A percentile compares a stretch with the other conserved stretches of the same genome.
phyloP scores from a whole-genome alignment of 2,797 vertebrate species.

The Parauchenoglanis punctatus region DNA sequence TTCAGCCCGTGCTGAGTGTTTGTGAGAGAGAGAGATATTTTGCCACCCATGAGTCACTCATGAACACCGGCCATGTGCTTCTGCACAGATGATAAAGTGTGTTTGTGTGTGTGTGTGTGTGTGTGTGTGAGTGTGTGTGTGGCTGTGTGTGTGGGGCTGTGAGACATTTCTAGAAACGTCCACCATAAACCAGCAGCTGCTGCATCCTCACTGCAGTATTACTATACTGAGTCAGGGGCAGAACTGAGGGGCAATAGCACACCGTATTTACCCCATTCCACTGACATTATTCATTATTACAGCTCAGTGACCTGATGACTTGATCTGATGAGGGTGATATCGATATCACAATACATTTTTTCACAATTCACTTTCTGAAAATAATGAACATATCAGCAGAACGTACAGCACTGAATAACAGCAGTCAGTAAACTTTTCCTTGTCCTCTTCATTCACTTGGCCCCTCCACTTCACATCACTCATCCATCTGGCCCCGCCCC shows the following conservation, averaged over 20 bases:
- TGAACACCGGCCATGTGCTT: conserved; percentile 36
- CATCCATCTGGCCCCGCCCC: neutral
- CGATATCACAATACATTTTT: neutral
- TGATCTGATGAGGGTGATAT: neutral
- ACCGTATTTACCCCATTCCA: neutral
- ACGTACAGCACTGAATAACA: neutral
- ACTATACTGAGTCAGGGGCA: neutral
- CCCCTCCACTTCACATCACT: neutral
- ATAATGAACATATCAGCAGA: neutral
- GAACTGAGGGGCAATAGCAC: neutral
- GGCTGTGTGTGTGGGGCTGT: neutral
- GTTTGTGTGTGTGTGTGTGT: conserved; percentile 19
- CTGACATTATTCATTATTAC: neutral
- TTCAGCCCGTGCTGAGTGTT: conserved; percentile 27
- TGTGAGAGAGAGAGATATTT: conserved; percentile 38
- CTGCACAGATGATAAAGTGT: conserved; percentile 14
- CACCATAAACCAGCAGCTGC: conserved; percentile 23
- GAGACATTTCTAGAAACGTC: conserved; percentile 12
- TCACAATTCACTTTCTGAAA: neutral
- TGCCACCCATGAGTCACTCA: conserved; percentile 28
- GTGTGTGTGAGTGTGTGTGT: neutral
- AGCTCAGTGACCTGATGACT: neutral
- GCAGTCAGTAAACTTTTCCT: neutral
- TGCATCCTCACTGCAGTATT: conserved; percentile 12
- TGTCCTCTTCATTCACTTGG: no score